Conservation (phyloP, 2,113 vertebrate species). For the Piaya cayana region DNA sequence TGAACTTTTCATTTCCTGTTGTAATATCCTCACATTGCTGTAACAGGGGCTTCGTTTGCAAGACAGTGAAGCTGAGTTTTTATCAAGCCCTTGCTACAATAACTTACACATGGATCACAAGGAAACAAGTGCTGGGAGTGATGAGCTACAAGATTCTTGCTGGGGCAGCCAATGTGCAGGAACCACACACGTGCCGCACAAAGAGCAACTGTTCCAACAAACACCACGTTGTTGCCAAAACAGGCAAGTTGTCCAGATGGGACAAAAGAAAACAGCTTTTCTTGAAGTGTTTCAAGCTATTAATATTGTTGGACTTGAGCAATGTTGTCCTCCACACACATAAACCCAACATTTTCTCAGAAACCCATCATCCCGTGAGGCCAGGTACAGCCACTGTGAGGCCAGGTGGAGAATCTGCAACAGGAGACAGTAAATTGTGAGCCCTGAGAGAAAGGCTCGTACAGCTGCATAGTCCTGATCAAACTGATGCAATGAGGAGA, state of each 20-base stretch:
- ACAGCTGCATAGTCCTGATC: not conserved
- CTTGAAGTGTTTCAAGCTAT: not conserved
- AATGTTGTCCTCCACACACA: not conserved
- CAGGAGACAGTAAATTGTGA: not conserved
- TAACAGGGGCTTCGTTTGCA: not conserved
- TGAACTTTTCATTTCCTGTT: not conserved
- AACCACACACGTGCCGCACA: not conserved
- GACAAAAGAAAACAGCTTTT: not conserved
- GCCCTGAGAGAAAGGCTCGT: not conserved
- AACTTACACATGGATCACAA: not conserved
- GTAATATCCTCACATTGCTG: not conserved
- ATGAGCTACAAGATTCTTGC: not conserved
- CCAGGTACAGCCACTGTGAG: not conserved
- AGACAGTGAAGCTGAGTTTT: not conserved
- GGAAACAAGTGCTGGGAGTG: not conserved
- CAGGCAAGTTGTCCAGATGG: not conserved
- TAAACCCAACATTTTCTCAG: not conserved
- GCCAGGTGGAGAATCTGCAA: not conserved
- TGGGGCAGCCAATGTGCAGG: not conserved
- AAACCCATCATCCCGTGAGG: accelerated
- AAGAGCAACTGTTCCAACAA: not conserved
- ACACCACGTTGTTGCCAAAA: accelerated
- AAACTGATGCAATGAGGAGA: not conserved
- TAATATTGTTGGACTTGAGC: not conserved
- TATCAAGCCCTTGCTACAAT: not conserved